Conservation (phyloP, 2,797 vertebrate genomes). For the Eleutherodactylus coqui region DNA sequence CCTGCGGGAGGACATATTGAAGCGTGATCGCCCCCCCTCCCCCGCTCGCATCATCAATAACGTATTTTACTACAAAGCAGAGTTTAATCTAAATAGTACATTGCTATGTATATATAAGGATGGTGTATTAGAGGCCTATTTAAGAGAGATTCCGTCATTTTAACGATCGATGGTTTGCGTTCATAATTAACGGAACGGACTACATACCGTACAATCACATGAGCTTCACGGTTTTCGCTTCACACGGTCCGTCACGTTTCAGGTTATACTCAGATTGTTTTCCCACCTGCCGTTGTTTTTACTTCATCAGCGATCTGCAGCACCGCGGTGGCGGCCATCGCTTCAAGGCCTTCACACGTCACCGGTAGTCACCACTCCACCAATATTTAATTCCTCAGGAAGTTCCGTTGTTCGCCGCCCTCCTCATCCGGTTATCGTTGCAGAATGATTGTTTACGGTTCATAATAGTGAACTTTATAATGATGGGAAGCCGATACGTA, state of each 20-base stretch:
- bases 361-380: background rate
- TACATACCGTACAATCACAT: constrained; percentile 14
- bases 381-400: constrained; percentile 35
- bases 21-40: constrained; percentile 66
- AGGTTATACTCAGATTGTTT: background rate
- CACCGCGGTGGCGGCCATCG: background rate
- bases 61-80: constrained; percentile 82
- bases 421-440: background rate
- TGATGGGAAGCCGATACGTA: background rate
- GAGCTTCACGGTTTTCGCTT: constrained; percentile 8
- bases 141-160: constrained; percentile 80
- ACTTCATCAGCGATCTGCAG: background rate
- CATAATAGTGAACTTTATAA: background rate
- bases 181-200: constrained; percentile 65
- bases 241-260: constrained; percentile 7
- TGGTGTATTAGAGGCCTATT: constrained; percentile 81
- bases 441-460: background rate
- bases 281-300: background rate
- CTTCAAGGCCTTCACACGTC: background rate
- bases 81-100: constrained; percentile 82
- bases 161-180: constrained; percentile 76
- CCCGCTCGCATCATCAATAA: constrained; percentile 69
- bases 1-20: background rate
- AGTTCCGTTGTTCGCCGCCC: background rate
- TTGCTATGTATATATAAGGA: constrained; percentile 81